phyloP scores from a whole-genome alignment of 1,140 invertebrate species.

The Harlomillsia oculata region DNA sequence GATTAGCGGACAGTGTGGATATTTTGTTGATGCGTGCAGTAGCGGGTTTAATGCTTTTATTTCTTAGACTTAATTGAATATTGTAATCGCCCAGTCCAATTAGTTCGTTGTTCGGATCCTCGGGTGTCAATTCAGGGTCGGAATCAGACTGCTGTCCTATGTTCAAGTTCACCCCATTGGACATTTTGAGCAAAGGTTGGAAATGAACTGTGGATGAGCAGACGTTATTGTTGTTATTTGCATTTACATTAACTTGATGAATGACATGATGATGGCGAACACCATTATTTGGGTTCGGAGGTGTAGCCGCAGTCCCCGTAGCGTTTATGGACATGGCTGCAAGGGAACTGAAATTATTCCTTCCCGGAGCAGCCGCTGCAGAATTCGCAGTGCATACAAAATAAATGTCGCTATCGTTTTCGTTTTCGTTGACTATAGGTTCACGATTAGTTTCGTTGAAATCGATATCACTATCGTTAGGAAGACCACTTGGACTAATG shows the following conservation, averaged over 20 bases:
- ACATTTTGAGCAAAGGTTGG: slow-evolving; percentile 9
- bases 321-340: not conserved
- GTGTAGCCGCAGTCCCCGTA: not conserved
- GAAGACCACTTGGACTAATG: slow-evolving; percentile 30
- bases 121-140: not conserved
- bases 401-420: slow-evolving; percentile 20
- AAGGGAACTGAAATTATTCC: slow-evolving; percentile 4
- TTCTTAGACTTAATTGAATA: slow-evolving; percentile 25
- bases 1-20: slow-evolving; percentile 14
- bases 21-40: slow-evolving; percentile 26
- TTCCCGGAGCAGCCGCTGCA: not conserved
- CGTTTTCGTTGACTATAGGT: not conserved
- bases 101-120: slow-evolving; percentile 10
- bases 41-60: slow-evolving; percentile 9
- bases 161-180: slow-evolving; percentile 1
- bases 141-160: not conserved
- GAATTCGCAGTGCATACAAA: slow-evolving; percentile 13
- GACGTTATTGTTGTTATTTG: not conserved
- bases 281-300: not conserved
- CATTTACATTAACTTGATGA: not conserved
- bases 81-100: slow-evolving; percentile 16
- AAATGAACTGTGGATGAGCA: not conserved
- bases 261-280: not conserved
- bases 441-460: not conserved
- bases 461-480: slow-evolving; percentile 18